Conservation (phyloP, 2,797 vertebrate genomes). For the Novumbra hubbsi region DNA sequence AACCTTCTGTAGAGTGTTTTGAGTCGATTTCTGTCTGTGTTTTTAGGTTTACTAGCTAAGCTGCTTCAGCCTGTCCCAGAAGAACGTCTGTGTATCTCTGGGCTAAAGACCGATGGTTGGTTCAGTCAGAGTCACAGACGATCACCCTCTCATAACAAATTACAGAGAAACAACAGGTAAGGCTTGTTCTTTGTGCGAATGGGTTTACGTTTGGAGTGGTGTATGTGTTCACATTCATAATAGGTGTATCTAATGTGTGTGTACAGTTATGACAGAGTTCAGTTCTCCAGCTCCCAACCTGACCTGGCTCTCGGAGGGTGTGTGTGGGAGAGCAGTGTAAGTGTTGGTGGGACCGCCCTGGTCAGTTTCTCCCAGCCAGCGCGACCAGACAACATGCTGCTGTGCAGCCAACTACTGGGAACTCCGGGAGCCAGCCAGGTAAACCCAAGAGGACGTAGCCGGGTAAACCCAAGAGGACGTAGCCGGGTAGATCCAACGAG, state of each 20-base stretch:
- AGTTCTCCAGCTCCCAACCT: constrained; percentile 91
- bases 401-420: constrained; percentile 88
- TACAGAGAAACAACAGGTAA: constrained; percentile 63
- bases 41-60: constrained; percentile 86
- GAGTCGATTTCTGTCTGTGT: constrained; percentile 21
- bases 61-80: constrained; percentile 81
- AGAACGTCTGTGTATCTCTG: constrained; percentile 78
- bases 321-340: constrained; percentile 76
- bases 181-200: not conserved
- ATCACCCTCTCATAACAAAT: constrained; percentile 59
- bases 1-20: not conserved
- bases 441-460: not conserved
- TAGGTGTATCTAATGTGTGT: not conserved
- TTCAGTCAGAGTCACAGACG: constrained; percentile 66
- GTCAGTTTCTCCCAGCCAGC: constrained; percentile 95
- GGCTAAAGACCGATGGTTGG: constrained; percentile 92
- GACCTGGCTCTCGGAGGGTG: constrained; percentile 78
- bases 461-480: too few species aligned
- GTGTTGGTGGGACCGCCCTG: constrained; percentile 75
- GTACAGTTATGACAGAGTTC: constrained; percentile 67
- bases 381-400: constrained; percentile 92
- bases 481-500: too few species aligned
- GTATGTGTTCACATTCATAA: too few species aligned
- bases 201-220: not conserved
- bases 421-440: constrained; percentile 96